Evolutionary conservation across 2,797 vertebrate species (phyloP).

Genomic region (Tokudaia tokunoshimensis): DNA sequence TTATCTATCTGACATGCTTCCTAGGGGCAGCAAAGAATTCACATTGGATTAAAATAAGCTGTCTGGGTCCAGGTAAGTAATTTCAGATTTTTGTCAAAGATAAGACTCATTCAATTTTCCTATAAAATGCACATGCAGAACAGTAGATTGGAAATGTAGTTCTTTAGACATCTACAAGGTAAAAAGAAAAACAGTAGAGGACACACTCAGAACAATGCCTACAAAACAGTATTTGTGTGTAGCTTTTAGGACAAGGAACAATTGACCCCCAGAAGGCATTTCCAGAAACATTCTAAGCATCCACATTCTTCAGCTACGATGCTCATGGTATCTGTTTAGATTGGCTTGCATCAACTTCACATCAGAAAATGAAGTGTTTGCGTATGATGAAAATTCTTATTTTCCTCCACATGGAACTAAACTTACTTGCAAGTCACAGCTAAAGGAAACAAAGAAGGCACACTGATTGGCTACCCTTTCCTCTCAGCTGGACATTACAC

Average conservation of each 20-base stretch:
- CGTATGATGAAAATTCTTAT: slow-evolving; percentile 62
- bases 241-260: not conserved
- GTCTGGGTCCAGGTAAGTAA: not conserved
- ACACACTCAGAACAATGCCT: not conserved
- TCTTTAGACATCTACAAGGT: not conserved
- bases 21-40: not conserved
- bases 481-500: slow-evolving; percentile 77
- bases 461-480: not conserved
- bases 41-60: slow-evolving; percentile 7
- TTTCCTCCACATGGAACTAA: not conserved
- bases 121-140: not conserved
- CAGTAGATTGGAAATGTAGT: not conserved
- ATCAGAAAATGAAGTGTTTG: slow-evolving; percentile 73
- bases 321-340: slow-evolving; percentile 71
- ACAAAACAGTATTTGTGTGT: not conserved
- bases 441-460: slow-evolving; percentile 8
- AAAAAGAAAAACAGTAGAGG: too few relatives aligned
- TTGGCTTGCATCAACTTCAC: slow-evolving; percentile 67
- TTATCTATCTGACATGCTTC: not conserved
- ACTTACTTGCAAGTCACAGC: slow-evolving; percentile 52
- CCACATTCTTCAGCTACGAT: slow-evolving; percentile 71
- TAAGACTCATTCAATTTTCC: slow-evolving; percentile 19
- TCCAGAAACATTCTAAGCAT: slow-evolving; percentile 48
- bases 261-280: slow-evolving; percentile 61
- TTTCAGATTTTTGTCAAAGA: not conserved